Conservation (phyloP, 2,888 invertebrate genomes). For the Epistrophella euchroma region DNA sequence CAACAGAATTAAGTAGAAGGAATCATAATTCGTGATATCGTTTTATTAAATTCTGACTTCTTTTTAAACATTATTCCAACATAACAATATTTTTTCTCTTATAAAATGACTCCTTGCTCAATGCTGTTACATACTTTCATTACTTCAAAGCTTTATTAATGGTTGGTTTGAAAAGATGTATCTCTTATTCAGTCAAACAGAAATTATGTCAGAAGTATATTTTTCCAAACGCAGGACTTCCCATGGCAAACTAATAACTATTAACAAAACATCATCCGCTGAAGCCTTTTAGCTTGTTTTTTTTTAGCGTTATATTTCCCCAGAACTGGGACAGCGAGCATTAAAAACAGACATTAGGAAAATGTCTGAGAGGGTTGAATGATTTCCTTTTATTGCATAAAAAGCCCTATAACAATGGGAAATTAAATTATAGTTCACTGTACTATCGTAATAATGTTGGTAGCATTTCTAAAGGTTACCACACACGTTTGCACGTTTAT, state of each 20-base stretch:
- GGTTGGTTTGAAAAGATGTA: constrained; percentile 37
- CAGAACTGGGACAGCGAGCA: constrained; percentile 48
- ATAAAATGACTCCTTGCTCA: too few relatives aligned
- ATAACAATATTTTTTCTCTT: too few relatives aligned
- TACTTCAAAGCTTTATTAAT: constrained; percentile 33
- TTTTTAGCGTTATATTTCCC: constrained; percentile 18
- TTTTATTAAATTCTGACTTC: too few relatives aligned
- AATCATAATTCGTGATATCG: too few relatives aligned
- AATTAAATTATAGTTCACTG: not conserved
- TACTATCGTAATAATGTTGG: not conserved
- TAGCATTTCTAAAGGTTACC: not conserved
- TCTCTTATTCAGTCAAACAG: constrained; percentile 21
- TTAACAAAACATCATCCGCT: constrained; percentile 65
- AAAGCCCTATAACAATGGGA: constrained; percentile 33
- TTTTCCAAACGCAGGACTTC: constrained; percentile 48
- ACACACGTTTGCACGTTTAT: not conserved
- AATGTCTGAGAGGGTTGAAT: constrained; percentile 56
- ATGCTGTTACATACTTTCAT: not conserved
- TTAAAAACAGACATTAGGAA: constrained; percentile 38
- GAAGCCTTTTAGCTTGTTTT: not conserved
- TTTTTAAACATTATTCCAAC: too few relatives aligned
- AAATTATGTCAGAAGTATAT: constrained; percentile 39
- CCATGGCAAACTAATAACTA: constrained; percentile 59
- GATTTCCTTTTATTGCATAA: constrained; percentile 66
- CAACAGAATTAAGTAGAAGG: too few relatives aligned